A percentile compares a stretch with the other conserved stretches of the same genome.
phyloP scores from a whole-genome alignment of 2,888 invertebrate species.

The Callosobruchus maculatus region DNA sequence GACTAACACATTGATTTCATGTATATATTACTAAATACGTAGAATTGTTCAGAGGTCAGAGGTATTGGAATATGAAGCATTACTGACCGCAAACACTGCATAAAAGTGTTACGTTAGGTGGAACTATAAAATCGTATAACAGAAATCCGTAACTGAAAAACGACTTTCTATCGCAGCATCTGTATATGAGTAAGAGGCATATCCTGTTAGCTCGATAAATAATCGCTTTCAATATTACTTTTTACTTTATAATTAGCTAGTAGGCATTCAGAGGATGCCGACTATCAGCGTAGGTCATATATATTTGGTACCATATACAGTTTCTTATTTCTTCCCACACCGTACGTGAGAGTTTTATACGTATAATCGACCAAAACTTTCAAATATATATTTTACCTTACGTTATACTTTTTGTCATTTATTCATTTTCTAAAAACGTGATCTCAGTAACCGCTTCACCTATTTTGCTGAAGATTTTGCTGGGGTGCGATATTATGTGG shows the following conservation, averaged over 20 bases:
- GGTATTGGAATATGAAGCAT: neutral
- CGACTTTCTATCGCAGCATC: neutral
- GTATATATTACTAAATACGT: too few species aligned
- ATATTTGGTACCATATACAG: too few species aligned
- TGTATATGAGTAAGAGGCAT: neutral
- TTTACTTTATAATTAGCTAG: neutral
- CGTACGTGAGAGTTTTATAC: too few species aligned
- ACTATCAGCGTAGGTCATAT: neutral
- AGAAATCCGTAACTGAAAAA: neutral
- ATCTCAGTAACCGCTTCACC: too few species aligned
- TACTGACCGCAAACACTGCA: neutral
- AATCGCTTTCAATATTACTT: neutral
- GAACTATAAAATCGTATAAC: neutral
- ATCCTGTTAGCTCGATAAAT: neutral
- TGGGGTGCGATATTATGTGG: too few species aligned
- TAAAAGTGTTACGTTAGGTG: neutral
- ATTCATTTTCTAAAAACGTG: too few species aligned
- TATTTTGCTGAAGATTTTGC: too few species aligned
- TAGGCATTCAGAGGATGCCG: neutral
- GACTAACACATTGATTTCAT: too few species aligned
- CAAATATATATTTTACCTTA: too few species aligned
- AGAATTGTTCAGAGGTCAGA: neutral
- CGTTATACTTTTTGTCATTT: too few species aligned
- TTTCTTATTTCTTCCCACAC: too few species aligned
- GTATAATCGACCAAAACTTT: too few species aligned